A percentile compares a stretch with the other conserved stretches of the same genome.
Conservation (phyloP, 2,113 vertebrate genomes). For the Cyanistes caeruleus region DNA sequence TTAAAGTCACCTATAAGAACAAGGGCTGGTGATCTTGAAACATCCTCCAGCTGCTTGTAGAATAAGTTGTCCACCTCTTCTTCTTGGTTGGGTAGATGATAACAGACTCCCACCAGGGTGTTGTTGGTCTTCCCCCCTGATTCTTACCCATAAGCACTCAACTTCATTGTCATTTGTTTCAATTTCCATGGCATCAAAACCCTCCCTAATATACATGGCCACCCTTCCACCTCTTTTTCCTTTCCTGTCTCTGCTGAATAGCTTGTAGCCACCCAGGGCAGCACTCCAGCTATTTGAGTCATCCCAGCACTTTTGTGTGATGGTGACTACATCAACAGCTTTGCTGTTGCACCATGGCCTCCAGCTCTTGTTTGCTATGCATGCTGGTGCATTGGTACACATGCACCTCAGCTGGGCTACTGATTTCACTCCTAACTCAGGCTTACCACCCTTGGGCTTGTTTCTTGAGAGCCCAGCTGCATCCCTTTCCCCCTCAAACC, state of each 20-base stretch:
- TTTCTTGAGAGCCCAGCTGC: background rate
- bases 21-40: background rate
- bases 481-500: background rate
- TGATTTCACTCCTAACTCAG: background rate
- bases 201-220: background rate
- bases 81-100: fast-evolving
- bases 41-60: background rate
- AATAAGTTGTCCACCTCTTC: background rate
- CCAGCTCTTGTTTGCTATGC: background rate
- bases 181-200: background rate
- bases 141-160: too few relatives aligned
- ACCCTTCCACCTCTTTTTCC: too few relatives aligned
- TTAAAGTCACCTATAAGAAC: background rate
- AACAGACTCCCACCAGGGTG: background rate
- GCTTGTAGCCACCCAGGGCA: background rate
- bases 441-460: too few relatives aligned
- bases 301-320: fast-evolving
- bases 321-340: fast-evolving
- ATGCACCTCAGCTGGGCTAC: background rate
- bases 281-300: background rate
- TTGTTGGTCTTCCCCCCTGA: too few relatives aligned
- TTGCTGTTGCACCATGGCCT: background rate
- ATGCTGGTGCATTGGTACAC: background rate
- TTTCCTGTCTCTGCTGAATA: background rate
- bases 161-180: background rate